Evolutionary conservation across 2,113 vertebrate species (phyloP).

Genomic region (Euleptes europaea): DNA sequence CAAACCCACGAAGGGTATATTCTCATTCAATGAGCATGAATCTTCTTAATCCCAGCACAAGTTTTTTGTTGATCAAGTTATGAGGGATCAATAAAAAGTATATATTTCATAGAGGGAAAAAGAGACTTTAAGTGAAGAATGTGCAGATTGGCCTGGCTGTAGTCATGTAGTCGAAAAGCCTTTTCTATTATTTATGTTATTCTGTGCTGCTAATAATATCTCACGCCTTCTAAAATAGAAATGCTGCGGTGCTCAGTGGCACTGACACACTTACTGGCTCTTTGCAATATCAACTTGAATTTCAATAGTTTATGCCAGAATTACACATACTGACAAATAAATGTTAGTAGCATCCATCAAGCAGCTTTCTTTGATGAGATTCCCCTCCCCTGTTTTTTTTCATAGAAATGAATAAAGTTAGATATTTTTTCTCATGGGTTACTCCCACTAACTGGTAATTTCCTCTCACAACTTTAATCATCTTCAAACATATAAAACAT

Average conservation of each 20-base stretch:
- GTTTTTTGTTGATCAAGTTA: background rate
- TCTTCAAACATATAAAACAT: background rate
- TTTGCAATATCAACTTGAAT: constrained; percentile 5
- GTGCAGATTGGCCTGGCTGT: background rate
- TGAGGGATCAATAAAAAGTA: background rate
- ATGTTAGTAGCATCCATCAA: background rate
- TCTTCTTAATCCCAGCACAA: background rate
- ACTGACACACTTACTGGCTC: background rate
- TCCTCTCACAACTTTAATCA: background rate
- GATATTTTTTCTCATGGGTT: background rate
- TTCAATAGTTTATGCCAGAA: background rate
- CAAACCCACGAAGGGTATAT: background rate
- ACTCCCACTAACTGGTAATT: background rate
- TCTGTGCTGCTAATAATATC: constrained; percentile 5
- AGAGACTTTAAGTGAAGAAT: background rate
- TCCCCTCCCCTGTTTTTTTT: background rate
- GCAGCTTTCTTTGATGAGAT: background rate
- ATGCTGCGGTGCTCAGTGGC: background rate
- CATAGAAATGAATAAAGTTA: background rate
- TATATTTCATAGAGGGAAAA: background rate
- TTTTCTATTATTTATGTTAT: background rate
- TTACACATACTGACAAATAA: background rate
- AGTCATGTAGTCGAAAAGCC: background rate
- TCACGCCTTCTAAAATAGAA: constrained; percentile 8
- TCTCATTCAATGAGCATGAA: background rate